phyloP scores from a whole-genome alignment of 1,140 invertebrate species.

The Drosophila nebulosa region DNA sequence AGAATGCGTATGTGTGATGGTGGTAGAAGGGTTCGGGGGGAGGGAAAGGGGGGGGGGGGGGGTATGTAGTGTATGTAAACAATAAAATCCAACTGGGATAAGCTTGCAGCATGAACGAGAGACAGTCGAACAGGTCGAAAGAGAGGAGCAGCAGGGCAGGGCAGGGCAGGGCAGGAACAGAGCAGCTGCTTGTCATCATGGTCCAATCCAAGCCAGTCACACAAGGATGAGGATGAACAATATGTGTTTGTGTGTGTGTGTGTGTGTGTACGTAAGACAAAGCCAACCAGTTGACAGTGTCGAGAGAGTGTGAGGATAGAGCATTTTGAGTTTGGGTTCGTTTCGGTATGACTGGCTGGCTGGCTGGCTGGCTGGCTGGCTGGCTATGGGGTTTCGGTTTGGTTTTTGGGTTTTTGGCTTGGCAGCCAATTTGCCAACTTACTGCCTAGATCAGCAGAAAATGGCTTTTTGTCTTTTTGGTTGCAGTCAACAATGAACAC shows the following conservation, averaged over 20 bases:
- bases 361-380: background rate
- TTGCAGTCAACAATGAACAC: conserved; percentile 20
- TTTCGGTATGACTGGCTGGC: background rate
- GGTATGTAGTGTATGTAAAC: conserved; percentile 45
- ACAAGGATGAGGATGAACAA: conserved; percentile 12
- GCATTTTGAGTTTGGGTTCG: background rate
- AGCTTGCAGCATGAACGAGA: conserved; percentile 54
- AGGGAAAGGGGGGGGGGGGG: background rate
- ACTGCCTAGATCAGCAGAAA: conserved; percentile 77
- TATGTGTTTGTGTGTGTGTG: conserved; percentile 17
- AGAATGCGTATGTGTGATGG: background rate
- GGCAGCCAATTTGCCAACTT: conserved; percentile 76
- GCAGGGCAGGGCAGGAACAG: background rate
- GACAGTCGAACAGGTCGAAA: background rate
- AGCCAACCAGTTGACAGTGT: conserved; percentile 61
- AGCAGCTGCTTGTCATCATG: conserved; percentile 67
- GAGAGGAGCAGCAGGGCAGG: background rate
- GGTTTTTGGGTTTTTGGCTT: conserved; percentile 56
- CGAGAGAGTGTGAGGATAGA: background rate
- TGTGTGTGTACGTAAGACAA: conserved; percentile 40
- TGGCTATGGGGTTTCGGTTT: conserved; percentile 10
- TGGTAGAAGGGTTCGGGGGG: background rate
- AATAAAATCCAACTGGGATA: conserved; percentile 77
- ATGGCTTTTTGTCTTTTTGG: conserved; percentile 19
- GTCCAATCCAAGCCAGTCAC: conserved; percentile 49